A percentile compares a stretch with the other conserved stretches of the same genome.
phyloP scores from a whole-genome alignment of 2,113 vertebrate genomes.

The Channa argus region DNA sequence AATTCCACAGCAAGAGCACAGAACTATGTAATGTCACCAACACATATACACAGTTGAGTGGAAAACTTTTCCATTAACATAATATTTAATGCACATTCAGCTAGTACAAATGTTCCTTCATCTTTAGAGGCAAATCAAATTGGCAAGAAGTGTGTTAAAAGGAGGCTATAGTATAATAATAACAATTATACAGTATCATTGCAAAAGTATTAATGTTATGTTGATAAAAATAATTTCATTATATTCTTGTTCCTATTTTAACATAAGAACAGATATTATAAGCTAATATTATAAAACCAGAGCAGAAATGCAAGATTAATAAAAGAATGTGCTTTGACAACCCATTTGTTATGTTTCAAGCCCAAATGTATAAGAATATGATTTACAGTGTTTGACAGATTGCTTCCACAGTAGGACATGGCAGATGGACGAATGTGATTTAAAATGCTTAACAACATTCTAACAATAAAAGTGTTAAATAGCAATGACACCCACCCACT shows the following conservation, averaged over 20 bases:
- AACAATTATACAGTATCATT: too few species aligned
- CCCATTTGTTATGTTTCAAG: conserved; percentile 42
- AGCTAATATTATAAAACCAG: neutral
- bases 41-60: neutral
- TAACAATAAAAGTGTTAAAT: conserved; percentile 76
- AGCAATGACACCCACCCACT: conserved; percentile 66
- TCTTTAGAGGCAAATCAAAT: too few species aligned
- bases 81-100: too few species aligned
- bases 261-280: too few species aligned
- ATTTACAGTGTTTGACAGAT: conserved; percentile 66
- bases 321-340: conserved; percentile 9
- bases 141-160: too few species aligned
- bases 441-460: conserved; percentile 71
- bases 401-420: conserved; percentile 46
- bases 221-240: too few species aligned
- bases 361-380: conserved; percentile 39
- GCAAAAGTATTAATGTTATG: too few species aligned
- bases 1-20: conserved; percentile 22
- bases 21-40: conserved; percentile 11
- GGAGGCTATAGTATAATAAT: too few species aligned
- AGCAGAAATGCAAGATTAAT: conserved; percentile 10
- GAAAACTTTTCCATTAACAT: too few species aligned
- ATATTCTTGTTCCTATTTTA: too few species aligned
- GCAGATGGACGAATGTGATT: conserved; percentile 71
- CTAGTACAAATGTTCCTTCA: too few species aligned